These are phyloP conservation scores for Eledone cirrhosa DNA, from an alignment of 2,888 invertebrate genomes.

Conservation along the genomic window DNA sequence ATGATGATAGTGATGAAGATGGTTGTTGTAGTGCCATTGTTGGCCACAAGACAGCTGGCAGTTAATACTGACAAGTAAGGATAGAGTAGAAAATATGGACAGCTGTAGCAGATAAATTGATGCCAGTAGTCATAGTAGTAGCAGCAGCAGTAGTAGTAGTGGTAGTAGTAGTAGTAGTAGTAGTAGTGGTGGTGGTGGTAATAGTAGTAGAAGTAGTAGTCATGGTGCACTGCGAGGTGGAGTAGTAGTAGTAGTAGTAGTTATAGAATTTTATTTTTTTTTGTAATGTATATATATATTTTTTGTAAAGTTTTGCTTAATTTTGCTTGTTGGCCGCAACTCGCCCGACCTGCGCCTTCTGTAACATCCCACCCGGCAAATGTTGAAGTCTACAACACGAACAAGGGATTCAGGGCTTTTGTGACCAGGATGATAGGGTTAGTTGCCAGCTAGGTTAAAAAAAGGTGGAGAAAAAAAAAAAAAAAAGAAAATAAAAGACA, in stretches of 20 bases:
- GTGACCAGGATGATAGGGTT: slow-evolving; percentile 26
- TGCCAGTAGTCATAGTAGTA: neutral
- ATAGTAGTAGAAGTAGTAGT: slow-evolving; percentile 14
- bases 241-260: neutral
- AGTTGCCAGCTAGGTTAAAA: slow-evolving; percentile 26
- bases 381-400: slow-evolving; percentile 22
- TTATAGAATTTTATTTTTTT: too few relatives aligned
- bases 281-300: too few relatives aligned
- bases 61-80: slow-evolving; percentile 26
- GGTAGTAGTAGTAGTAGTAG: neutral
- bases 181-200: neutral
- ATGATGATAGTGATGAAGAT: too few relatives aligned
- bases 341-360: slow-evolving; percentile 23
- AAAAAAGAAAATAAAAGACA: neutral
- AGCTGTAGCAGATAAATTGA: neutral
- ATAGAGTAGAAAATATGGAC: neutral
- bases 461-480: slow-evolving; percentile 11
- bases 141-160: neutral
- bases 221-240: slow-evolving; percentile 25
- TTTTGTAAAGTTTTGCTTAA: too few relatives aligned
- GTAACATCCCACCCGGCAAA: slow-evolving; percentile 23
- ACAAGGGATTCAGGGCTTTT: slow-evolving; percentile 16
- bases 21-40: too few relatives aligned
- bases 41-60: neutral
- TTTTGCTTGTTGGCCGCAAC: neutral